phyloP scores from a whole-genome alignment of 2,113 vertebrate genomes.

The Vanacampus margaritifer region DNA sequence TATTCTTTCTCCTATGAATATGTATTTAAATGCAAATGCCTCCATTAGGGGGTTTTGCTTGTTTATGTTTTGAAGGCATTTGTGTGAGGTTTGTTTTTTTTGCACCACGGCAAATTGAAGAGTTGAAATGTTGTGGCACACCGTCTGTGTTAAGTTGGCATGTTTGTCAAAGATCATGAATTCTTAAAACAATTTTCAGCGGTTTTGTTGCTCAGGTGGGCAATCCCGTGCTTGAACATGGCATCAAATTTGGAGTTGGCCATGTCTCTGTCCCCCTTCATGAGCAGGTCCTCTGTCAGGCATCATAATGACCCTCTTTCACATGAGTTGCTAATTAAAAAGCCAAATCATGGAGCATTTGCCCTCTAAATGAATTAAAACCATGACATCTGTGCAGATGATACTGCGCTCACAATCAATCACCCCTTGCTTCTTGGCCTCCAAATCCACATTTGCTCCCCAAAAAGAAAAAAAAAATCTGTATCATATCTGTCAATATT shows the following conservation, averaged over 20 bases:
- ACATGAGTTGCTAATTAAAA: constrained; percentile 78
- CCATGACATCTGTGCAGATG: constrained; percentile 66
- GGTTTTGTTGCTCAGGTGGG: constrained; percentile 29
- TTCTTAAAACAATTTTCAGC: constrained; percentile 50
- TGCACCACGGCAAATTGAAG: constrained; percentile 22
- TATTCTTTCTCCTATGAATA: constrained; percentile 37
- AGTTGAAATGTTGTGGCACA: constrained; percentile 38
- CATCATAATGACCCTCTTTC: constrained; percentile 74
- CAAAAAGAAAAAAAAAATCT: constrained; percentile 18
- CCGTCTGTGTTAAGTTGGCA: constrained; percentile 29
- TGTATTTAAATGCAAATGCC: constrained; percentile 46
- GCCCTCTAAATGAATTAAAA: constrained; percentile 74
- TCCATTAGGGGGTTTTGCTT: constrained; percentile 25
- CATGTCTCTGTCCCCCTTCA: constrained; percentile 59
- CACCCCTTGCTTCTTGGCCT: constrained; percentile 26
- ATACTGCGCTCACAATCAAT: constrained; percentile 57
- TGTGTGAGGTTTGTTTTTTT: constrained; percentile 42
- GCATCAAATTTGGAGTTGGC: constrained; percentile 45
- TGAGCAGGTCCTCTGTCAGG: constrained; percentile 71
- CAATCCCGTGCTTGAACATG: constrained; percentile 12
- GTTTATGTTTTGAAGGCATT: constrained; percentile 10
- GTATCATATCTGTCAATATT: constrained; percentile 20
- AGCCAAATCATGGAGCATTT: constrained; percentile 73
- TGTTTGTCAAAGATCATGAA: constrained; percentile 42
- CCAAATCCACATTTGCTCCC: constrained; percentile 39